Evolutionary conservation across 1,140 invertebrate species (phyloP).

Genomic region (Leptinotarsa lineolata): DNA sequence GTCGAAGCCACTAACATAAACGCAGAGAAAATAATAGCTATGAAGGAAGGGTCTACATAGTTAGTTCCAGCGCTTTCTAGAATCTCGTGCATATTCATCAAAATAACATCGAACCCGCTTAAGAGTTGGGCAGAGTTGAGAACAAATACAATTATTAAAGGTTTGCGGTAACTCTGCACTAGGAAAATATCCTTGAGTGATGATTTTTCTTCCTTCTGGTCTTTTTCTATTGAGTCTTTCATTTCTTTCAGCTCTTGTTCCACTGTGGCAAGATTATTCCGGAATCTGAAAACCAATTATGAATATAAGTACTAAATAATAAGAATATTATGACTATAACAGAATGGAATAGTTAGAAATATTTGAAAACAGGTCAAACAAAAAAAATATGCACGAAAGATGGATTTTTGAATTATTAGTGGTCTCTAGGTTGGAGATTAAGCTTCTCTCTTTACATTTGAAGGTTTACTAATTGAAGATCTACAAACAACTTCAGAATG

Average conservation of each 20-base stretch:
- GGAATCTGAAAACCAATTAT: slow-evolving; percentile 49
- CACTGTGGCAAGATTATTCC: slow-evolving; percentile 52
- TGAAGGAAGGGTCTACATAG: slow-evolving; percentile 29
- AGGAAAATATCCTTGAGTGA: slow-evolving; percentile 38
- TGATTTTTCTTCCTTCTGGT: slow-evolving; percentile 38
- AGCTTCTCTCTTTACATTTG: too few species aligned
- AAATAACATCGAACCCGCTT: slow-evolving; percentile 48
- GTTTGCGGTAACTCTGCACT: slow-evolving; percentile 41
- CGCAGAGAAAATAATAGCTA: slow-evolving; percentile 43
- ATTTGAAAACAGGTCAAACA: too few species aligned
- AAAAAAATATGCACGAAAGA: too few species aligned
- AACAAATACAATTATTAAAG: slow-evolving; percentile 39
- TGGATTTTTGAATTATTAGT: too few species aligned
- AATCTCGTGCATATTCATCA: slow-evolving; percentile 47
- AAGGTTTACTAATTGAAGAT: too few species aligned
- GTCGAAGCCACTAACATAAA: slow-evolving; percentile 38
- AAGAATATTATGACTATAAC: too few species aligned
- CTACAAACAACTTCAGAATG: too few species aligned
- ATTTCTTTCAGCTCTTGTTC: slow-evolving; percentile 49
- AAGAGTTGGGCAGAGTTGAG: slow-evolving; percentile 42
- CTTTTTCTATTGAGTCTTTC: slow-evolving; percentile 35
- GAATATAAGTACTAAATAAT: not conserved
- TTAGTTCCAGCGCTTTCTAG: slow-evolving; percentile 49
- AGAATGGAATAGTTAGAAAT: too few species aligned
- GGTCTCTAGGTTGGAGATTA: too few species aligned